Evolutionary conservation across 2,113 vertebrate species (phyloP).

Genomic region (Aix galericulata): DNA sequence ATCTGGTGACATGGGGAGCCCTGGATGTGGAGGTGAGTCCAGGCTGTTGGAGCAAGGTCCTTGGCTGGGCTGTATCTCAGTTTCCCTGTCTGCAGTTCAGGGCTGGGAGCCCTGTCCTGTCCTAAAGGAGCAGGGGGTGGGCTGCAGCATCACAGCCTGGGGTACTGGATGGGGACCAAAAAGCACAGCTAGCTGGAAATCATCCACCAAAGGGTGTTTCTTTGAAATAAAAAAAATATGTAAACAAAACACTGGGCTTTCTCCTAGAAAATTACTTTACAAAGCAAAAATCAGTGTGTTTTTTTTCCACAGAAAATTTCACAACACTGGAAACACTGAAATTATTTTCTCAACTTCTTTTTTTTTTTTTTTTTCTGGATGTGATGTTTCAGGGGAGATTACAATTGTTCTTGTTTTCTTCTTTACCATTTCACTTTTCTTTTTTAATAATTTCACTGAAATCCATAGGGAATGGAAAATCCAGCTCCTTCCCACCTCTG

Average conservation of each 20-base stretch:
- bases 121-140: neutral
- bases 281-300: neutral
- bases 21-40: neutral
- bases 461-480: neutral
- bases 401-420: neutral
- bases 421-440: neutral
- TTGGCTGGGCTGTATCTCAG: neutral
- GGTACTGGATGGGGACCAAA: neutral
- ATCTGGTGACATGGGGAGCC: neutral
- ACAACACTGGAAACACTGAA: neutral
- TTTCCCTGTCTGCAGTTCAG: rapidly evolving
- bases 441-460: neutral
- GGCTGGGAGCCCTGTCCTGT: neutral
- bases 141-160: neutral
- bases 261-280: neutral
- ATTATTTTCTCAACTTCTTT: neutral
- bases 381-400: neutral
- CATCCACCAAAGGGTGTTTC: neutral
- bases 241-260: neutral
- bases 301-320: neutral
- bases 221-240: neutral
- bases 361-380: neutral
- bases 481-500: neutral
- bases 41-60: neutral
- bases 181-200: neutral